Conservation (phyloP, 2,113 vertebrate genomes). For the Coptodon rendalli region DNA sequence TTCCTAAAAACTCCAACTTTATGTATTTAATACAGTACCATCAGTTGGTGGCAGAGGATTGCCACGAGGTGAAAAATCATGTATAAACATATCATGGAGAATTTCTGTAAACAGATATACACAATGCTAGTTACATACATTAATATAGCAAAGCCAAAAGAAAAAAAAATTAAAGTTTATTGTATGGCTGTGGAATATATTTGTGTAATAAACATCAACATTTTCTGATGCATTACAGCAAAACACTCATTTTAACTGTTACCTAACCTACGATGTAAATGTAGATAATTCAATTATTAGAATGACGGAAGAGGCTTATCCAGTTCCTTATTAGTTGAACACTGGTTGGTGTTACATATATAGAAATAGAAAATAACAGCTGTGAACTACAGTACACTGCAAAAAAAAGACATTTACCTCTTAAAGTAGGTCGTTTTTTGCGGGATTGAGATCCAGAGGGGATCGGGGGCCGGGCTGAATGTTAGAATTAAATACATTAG, state of each 20-base stretch:
- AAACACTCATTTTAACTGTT: neutral
- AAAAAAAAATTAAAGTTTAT: too few relatives aligned
- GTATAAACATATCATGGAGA: too few relatives aligned
- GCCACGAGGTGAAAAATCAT: too few relatives aligned
- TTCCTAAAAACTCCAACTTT: neutral
- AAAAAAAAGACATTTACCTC: neutral
- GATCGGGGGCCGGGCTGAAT: neutral
- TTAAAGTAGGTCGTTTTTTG: fast-evolving
- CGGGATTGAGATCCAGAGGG: neutral
- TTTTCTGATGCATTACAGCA: neutral
- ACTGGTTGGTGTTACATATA: neutral
- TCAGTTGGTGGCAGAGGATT: too few relatives aligned
- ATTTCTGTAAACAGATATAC: too few relatives aligned
- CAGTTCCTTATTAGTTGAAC: neutral
- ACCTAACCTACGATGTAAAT: neutral
- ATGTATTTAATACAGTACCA: too few relatives aligned
- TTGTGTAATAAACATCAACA: too few relatives aligned
- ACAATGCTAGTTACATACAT: too few relatives aligned
- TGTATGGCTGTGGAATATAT: too few relatives aligned
- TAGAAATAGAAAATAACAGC: neutral
- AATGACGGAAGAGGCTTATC: neutral
- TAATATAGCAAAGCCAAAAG: too few relatives aligned
- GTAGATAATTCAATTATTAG: neutral
- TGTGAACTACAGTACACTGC: neutral
- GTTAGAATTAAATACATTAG: neutral